These are phyloP conservation scores for Protophormia terraenovae DNA, from an alignment of 2,888 invertebrate genomes.

Conservation along the genomic window DNA sequence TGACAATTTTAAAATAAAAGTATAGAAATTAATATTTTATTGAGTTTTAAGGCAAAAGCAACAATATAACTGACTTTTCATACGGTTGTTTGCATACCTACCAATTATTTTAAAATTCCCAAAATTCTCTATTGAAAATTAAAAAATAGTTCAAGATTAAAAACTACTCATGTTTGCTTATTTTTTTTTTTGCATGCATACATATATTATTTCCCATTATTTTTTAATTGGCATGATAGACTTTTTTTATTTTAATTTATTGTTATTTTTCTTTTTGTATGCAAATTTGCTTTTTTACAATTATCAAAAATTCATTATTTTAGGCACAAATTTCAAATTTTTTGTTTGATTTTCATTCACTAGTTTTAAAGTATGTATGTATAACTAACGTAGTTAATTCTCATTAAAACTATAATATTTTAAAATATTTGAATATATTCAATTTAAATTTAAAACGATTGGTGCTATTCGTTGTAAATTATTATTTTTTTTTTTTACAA, in stretches of 20 bases:
- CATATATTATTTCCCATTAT: neutral
- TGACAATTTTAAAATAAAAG: neutral
- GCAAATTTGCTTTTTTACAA: neutral
- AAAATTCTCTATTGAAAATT: neutral
- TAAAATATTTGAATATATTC: neutral
- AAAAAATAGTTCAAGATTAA: too few relatives aligned
- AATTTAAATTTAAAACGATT: too few relatives aligned
- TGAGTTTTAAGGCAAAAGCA: neutral
- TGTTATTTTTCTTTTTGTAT: too few relatives aligned
- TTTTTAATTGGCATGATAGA: constrained; percentile 3
- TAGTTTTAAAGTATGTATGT: constrained; percentile 6
- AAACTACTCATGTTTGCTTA: neutral
- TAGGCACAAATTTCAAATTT: constrained; percentile 60
- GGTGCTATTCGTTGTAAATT: too few relatives aligned
- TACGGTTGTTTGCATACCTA: neutral
- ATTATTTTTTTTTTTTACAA: too few relatives aligned
- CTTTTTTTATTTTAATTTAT: too few relatives aligned
- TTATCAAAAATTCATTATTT: constrained; percentile 22
- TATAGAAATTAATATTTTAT: neutral
- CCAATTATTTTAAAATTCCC: neutral
- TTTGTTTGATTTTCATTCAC: constrained; percentile 37
- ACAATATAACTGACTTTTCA: neutral
- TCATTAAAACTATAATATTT: neutral
- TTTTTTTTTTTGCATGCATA: neutral
- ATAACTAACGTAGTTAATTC: constrained; percentile 27